A percentile compares a stretch with the other conserved stretches of the same genome.
These are phyloP conservation scores for Xylocopa sonorina DNA, from an alignment of 1,140 invertebrate species.

Conservation along the genomic window DNA sequence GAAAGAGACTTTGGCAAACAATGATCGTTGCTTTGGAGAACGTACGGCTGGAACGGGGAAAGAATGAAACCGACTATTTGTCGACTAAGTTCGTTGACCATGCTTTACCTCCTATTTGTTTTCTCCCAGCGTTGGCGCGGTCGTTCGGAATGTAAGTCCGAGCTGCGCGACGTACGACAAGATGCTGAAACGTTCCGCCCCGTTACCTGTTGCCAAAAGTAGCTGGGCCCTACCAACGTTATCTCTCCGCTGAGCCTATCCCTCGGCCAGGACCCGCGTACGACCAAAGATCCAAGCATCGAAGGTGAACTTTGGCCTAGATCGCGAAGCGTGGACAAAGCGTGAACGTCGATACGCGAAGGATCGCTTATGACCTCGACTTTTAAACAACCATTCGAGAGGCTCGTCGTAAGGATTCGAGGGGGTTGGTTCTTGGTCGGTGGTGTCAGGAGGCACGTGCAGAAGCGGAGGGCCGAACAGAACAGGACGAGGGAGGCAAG, in stretches of 20 bases:
- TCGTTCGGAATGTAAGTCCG: background rate
- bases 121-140: background rate
- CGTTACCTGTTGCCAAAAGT: background rate
- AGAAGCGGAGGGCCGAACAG: background rate
- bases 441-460: slow-evolving; percentile 27
- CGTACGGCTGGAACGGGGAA: background rate
- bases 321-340: no score
- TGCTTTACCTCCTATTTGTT: background rate
- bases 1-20: slow-evolving; percentile 19
- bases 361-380: background rate
- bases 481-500: background rate
- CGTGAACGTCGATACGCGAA: background rate
- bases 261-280: no score
- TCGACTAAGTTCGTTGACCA: slow-evolving; percentile 8
- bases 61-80: slow-evolving; percentile 15
- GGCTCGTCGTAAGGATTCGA: background rate
- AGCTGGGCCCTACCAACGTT: no score
- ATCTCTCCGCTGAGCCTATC: background rate
- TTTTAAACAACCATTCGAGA: background rate
- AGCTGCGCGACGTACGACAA: background rate
- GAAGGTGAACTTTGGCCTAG: no score
- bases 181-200: background rate
- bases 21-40: slow-evolving; percentile 9
- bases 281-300: no score
- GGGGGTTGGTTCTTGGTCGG: slow-evolving; percentile 11